Base-by-base conservation (phyloP, 2,113 vertebrate genomes). In the Piprites chloris region DNA sequence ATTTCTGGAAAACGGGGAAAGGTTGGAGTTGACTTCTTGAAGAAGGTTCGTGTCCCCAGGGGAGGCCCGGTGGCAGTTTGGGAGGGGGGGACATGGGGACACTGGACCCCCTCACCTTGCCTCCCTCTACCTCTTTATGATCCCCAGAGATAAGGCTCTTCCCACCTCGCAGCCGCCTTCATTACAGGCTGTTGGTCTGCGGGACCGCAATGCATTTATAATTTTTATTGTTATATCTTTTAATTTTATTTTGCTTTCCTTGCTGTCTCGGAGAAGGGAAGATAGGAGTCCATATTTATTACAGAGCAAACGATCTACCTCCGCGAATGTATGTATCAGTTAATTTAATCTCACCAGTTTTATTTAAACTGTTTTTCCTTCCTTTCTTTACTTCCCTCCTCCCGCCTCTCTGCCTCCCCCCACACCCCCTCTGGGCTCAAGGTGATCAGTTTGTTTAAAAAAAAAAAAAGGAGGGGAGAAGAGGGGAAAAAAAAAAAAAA, bases 161-260 rank as follows among this genome's bases (percentile, higher is more conserved):
- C 81, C 91, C 82, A 75, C 56, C 90, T 42, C 4, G 14, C 14
- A 0, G 85, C 85, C 50, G 68, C 81, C 93, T 98, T 94, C 93
- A 89, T 96, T 96, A 94, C 58, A 91, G 78, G 63, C 89, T 68
- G 62, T 5, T 21, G 97, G 87, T 78, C 96, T 30, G 91, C 16
- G 21, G 90, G 93, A 74, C 96, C 23, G 87, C 95, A 88, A 97
- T 97, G 97, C 97, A 98, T 98, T 98, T 98, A 98, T 98, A 98
- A 98, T 98, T 98, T 98, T 98, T 98, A 98, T 98, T 98, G 98
- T 98, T 98, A 97, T 98, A 98, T 98, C 98, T 98, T 98, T 98
- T 98, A 98, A 98, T 98, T 98, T 98, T 98, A 98, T 97, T 98
- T 98, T 97, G 97, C 98, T 98, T 96, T 97, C 96, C 97, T 95